A percentile compares a stretch with the other conserved stretches of the same genome.
Conservation (phyloP, 2,888 invertebrate genomes). For the Torymus auratus region DNA sequence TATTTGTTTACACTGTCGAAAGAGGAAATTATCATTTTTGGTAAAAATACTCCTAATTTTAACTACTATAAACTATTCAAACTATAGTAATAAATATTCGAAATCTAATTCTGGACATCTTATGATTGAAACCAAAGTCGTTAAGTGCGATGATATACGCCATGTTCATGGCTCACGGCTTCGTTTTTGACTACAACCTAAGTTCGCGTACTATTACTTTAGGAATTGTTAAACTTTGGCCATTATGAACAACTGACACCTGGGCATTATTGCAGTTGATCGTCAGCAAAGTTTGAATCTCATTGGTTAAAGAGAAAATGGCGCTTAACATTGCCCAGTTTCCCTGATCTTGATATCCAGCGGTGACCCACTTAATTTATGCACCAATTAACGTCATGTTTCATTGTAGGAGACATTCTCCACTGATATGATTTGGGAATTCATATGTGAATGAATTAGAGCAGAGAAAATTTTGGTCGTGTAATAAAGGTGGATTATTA, state of each 20-base stretch:
- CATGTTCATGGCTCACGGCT: slow-evolving; percentile 12
- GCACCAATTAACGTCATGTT: neutral
- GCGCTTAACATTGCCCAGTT: slow-evolving; percentile 30
- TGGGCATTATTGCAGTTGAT: slow-evolving; percentile 50
- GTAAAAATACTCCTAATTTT: too few relatives aligned
- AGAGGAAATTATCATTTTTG: too few relatives aligned
- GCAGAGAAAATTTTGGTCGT: too few relatives aligned
- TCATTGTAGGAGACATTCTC: neutral
- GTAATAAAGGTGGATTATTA: too few relatives aligned
- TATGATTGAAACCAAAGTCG: slow-evolving; percentile 4
- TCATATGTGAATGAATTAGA: neutral
- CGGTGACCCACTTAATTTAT: slow-evolving; percentile 26
- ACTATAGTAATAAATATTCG: neutral
- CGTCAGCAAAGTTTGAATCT: slow-evolving; percentile 48
- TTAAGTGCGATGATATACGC: slow-evolving; percentile 29
- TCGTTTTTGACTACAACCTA: slow-evolving; percentile 10
- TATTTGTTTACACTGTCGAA: too few relatives aligned
- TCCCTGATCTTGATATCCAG: neutral
- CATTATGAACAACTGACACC: slow-evolving; percentile 55
- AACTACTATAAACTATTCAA: neutral
- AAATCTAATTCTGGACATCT: too few relatives aligned
- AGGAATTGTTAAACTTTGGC: slow-evolving; percentile 56
- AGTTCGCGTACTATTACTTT: slow-evolving; percentile 48
- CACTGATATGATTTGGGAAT: neutral
- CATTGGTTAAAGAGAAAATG: slow-evolving; percentile 33